Base-by-base conservation (phyloP, 2,113 vertebrate species). In the Colaptes auratus region DNA sequence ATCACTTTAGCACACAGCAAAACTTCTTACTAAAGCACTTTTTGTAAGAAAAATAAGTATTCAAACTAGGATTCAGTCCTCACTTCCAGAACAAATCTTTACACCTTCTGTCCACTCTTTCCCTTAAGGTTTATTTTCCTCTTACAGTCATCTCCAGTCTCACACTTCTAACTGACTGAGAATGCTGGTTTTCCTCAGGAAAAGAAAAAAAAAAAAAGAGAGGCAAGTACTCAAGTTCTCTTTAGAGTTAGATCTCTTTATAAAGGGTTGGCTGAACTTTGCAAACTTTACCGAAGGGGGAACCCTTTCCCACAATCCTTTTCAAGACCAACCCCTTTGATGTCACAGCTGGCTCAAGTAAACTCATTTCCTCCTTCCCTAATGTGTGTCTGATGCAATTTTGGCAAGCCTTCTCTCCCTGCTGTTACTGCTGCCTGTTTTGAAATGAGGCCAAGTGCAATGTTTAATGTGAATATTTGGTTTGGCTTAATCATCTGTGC, bases 321-420 rank as follows among this genome's bases (percentile, higher is more conserved):
- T 91, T 96, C 93, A 96, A 96, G 92, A 97, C 95, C 86, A 97
- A 93, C 90, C 89, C 88, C 95, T 98, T 98, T 98, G 97, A 98
- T 98, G 97, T 98, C 98, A 97, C 98, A 98, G 97, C 98, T 98
- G 98, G 97, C 97, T 98, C 96, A 96, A 98, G 98, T 97, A 97
- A 98, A 97, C 96, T 98, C 97, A 97, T 98, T 98, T 98, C 97
- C 98, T 98, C 97, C 88, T 94, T 97, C 89, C 87, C 95, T 97
- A 97, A 98, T 97, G 97, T 96, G 96, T 60, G 93, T 97, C 98
- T 98, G 98, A 98, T 98, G 98, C 97, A 97, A 97, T 96, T 96
- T 93, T 98, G 98, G 98, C 98, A 96, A 94, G 78, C 35, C 27
- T 27, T 91, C 91, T 96, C 79, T 96, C 93, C 81, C 92, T 88